A percentile compares a stretch with the other conserved stretches of the same genome.
Conservation (phyloP, 2,888 invertebrate genomes). For the Lordiphosa fenestrarum region DNA sequence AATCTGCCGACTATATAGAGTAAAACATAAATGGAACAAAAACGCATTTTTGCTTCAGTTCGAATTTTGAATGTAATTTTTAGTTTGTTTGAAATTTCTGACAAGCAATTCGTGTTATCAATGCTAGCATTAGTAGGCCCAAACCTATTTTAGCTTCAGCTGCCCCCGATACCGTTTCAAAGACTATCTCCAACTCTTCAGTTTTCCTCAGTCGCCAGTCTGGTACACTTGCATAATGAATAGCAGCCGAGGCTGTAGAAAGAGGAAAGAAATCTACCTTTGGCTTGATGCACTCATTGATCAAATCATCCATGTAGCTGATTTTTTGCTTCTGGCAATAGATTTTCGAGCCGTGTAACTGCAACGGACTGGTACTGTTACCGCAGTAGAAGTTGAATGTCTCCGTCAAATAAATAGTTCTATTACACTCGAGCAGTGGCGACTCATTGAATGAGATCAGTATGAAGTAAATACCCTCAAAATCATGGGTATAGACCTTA, state of each 20-base stretch:
- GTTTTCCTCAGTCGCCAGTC: neutral
- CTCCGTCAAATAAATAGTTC: neutral
- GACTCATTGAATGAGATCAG: constrained; percentile 5
- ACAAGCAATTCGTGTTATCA: constrained; percentile 14
- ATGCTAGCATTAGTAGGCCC: neutral
- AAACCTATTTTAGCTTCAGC: neutral
- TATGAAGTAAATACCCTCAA: neutral
- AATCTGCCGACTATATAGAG: constrained; percentile 37
- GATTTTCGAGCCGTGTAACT: constrained; percentile 1
- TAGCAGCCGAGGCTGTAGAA: neutral
- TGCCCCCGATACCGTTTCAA: neutral
- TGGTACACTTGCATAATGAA: neutral
- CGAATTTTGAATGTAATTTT: constrained; percentile 6
- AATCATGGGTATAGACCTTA: neutral
- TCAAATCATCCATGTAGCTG: constrained; percentile 7
- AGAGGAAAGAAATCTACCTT: neutral
- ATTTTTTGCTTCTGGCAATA: neutral
- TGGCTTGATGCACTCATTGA: neutral
- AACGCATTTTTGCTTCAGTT: constrained; percentile 30
- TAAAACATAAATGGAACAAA: constrained; percentile 47
- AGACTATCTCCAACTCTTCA: neutral
- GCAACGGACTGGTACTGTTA: neutral
- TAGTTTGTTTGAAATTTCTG: neutral
- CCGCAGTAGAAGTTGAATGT: constrained; percentile 12
- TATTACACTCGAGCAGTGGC: constrained; percentile 8